phyloP scores from a whole-genome alignment of 2,797 vertebrate species.

The Sebastes vulpes region DNA sequence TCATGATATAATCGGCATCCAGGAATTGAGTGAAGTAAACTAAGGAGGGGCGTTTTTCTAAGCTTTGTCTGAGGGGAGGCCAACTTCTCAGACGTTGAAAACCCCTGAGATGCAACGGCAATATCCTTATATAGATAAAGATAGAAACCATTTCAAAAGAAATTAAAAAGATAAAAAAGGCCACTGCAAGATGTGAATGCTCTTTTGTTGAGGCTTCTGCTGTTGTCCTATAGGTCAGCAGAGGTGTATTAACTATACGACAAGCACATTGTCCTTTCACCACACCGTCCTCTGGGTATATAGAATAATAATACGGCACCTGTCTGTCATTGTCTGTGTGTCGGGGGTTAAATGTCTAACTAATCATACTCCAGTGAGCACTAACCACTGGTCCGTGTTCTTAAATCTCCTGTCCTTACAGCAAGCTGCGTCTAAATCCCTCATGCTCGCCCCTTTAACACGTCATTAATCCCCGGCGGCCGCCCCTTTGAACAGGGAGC shows the following conservation, averaged over 20 bases:
- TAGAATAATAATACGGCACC: slow-evolving; percentile 42
- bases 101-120: no score
- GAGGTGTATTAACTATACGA: slow-evolving; percentile 44
- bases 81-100: no score
- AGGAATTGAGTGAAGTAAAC: no score
- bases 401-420: slow-evolving; percentile 78
- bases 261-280: slow-evolving; percentile 19
- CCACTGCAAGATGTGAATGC: background rate
- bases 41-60: no score
- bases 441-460: slow-evolving; percentile 75
- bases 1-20: no score
- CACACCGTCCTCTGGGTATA: slow-evolving; percentile 19
- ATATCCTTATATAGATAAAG: background rate
- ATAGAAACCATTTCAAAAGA: background rate
- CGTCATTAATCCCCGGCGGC: slow-evolving; percentile 76
- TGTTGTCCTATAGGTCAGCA: slow-evolving; percentile 39
- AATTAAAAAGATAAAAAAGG: background rate
- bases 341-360: slow-evolving; percentile 51
- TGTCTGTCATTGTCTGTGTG: slow-evolving; percentile 31
- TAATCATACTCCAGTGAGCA: slow-evolving; percentile 69
- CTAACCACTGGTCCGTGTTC: slow-evolving; percentile 72
- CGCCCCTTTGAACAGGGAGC: slow-evolving; percentile 72
- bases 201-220: background rate
- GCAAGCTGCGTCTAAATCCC: slow-evolving; percentile 73
- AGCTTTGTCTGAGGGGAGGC: no score